A percentile compares a stretch with the other conserved stretches of the same genome.
These are phyloP conservation scores for Eublepharis macularius DNA, from an alignment of 2,113 vertebrate genomes.

Conservation along the genomic window DNA sequence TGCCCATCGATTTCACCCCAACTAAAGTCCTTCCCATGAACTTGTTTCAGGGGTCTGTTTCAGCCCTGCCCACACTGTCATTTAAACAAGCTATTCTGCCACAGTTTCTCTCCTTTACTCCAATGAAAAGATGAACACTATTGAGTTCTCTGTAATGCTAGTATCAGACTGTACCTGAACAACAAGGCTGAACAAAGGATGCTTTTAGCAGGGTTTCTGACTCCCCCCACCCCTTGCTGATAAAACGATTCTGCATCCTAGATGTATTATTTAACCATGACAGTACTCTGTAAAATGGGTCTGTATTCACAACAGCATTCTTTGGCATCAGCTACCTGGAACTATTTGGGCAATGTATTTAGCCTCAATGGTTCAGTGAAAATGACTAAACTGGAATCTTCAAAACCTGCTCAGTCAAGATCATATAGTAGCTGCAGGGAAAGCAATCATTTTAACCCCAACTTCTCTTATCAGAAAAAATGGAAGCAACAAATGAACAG, in stretches of 20 bases:
- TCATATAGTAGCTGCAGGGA: background rate
- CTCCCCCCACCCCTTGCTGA: constrained; percentile 10
- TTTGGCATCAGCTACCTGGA: background rate
- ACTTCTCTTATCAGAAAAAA: background rate
- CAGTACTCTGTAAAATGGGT: constrained; percentile 4
- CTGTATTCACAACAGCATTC: background rate
- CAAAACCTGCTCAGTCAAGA: background rate
- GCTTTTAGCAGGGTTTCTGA: constrained; percentile 24
- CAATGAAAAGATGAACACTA: constrained; percentile 27
- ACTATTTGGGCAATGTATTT: background rate
- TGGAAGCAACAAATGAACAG: background rate
- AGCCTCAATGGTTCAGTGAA: background rate
- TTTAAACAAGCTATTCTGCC: constrained; percentile 23
- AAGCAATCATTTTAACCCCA: background rate
- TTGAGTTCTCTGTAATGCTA: constrained; percentile 62
- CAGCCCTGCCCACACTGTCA: constrained; percentile 36
- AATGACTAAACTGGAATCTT: background rate
- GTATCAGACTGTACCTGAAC: constrained; percentile 57
- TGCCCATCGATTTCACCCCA: background rate
- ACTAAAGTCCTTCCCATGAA: background rate
- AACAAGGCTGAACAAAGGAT: background rate
- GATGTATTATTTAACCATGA: background rate
- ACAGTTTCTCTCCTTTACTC: constrained; percentile 15
- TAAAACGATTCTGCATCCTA: background rate
- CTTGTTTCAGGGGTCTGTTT: background rate